These are phyloP conservation scores for Eupelmus urozonus DNA, from an alignment of 2,888 invertebrate genomes.

Conservation along the genomic window DNA sequence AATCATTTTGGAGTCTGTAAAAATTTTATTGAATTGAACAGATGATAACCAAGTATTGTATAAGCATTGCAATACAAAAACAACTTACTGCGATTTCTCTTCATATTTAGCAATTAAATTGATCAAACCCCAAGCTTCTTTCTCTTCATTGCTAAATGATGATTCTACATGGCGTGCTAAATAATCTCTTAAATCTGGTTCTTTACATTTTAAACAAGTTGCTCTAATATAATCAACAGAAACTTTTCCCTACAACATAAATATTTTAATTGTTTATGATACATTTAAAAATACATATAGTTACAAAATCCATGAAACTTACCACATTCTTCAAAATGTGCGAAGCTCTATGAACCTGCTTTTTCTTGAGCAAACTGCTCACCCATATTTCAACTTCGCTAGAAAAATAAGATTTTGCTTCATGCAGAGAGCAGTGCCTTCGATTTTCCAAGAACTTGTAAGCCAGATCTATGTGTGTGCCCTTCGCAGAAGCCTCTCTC, in stretches of 20 bases:
- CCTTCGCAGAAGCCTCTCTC: slow-evolving; percentile 84
- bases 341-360: slow-evolving; percentile 83
- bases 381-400: slow-evolving; percentile 83
- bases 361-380: slow-evolving; percentile 80
- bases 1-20: slow-evolving; percentile 66
- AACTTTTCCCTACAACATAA: slow-evolving; percentile 77
- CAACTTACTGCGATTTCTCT: slow-evolving; percentile 66
- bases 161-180: slow-evolving; percentile 81
- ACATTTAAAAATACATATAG: not conserved
- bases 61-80: not conserved
- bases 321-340: slow-evolving; percentile 82
- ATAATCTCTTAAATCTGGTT: slow-evolving; percentile 82
- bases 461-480: slow-evolving; percentile 81
- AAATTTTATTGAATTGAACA: slow-evolving; percentile 30
- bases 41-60: no score
- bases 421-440: slow-evolving; percentile 79
- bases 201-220: slow-evolving; percentile 81
- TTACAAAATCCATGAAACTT: slow-evolving; percentile 47
- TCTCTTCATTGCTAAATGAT: slow-evolving; percentile 70
- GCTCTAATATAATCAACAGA: slow-evolving; percentile 80
- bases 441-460: slow-evolving; percentile 80
- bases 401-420: slow-evolving; percentile 75
- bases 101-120: slow-evolving; percentile 70
- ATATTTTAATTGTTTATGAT: not conserved
- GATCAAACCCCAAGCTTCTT: slow-evolving; percentile 77